A percentile compares a stretch with the other conserved stretches of the same genome.
Conservation (phyloP, 2,797 vertebrate species). For the Acrossocheilus fasciatus region DNA sequence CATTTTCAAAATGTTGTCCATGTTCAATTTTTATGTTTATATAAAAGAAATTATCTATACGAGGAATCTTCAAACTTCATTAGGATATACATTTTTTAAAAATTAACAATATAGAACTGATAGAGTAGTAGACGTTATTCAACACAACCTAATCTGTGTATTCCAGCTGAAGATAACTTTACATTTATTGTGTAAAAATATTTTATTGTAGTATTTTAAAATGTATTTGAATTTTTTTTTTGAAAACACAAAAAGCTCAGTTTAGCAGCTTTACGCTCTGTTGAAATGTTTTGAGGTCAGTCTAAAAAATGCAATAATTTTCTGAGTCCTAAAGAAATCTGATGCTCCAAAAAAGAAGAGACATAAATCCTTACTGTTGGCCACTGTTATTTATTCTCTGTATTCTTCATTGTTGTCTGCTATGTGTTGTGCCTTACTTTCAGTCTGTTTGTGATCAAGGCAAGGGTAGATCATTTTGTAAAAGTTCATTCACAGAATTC, state of each 20-base stretch:
- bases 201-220: too few relatives aligned
- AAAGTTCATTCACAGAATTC: too few relatives aligned
- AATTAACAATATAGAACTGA: too few relatives aligned
- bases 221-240: too few relatives aligned
- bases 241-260: too few relatives aligned
- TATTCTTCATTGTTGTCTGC: background rate
- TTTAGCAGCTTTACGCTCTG: too few relatives aligned
- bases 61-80: background rate
- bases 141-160: too few relatives aligned
- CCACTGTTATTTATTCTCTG: background rate
- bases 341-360: background rate
- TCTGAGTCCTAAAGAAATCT: background rate
- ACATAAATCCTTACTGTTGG: background rate
- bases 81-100: too few relatives aligned
- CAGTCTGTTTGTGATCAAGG: background rate
- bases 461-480: background rate
- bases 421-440: background rate
- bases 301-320: background rate
- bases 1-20: background rate
- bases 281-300: too few relatives aligned
- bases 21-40: background rate
- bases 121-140: too few relatives aligned
- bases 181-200: too few relatives aligned
- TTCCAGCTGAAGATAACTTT: too few relatives aligned
- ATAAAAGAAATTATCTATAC: background rate